Base-by-base conservation (phyloP, 2,797 vertebrate genomes). In the Sebastes vulpes region DNA sequence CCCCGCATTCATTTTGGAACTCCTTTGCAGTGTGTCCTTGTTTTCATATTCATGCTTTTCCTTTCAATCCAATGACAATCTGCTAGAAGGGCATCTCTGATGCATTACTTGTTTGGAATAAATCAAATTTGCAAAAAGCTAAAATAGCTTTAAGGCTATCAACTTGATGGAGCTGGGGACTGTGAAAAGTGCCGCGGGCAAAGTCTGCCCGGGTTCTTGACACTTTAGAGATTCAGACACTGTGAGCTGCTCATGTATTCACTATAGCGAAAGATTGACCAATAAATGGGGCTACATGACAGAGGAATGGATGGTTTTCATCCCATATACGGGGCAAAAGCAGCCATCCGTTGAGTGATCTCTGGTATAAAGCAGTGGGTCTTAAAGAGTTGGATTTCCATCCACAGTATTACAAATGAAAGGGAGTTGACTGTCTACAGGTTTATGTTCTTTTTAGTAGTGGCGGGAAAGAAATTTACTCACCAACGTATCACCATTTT, bases 51-150 rank as follows among this genome's bases (percentile, higher is more conserved):
- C 77, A 80, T 84, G 70, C 32, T 60, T 85, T 65, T 87, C 42
- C 60, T 82, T 85, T 89, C 84, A 88, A 42, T 82, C 61, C 81
- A 90, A 79, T 86, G 87, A 74, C 82, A 90, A 87, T 89, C 77
- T 83, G 74, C 74, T 56, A 69, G 73, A 81, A 88, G 83, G 86
- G 72, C 82, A 88, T 88, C 63, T 88, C 72, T 89, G 73, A 86
- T 59, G 53, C 73, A 83, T 79, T 83, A 67, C 79, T 91, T 92
- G 65, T 87, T 86, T 84, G 75, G 85, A 91, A 90, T 91, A 90
- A 91, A 92, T 91, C 82, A 84, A 87, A 85, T 83, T 11, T 78
- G 42, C 54, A 83, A 86, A 79, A 86, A 74, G 20, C 70, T 56
- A 10, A 89, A 89, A 81, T 83, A 86, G 82, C 71, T 82, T 89